A percentile compares a stretch with the other conserved stretches of the same genome.
phyloP scores from a whole-genome alignment of 2,888 invertebrate genomes.

The Latrodectus elegans region DNA sequence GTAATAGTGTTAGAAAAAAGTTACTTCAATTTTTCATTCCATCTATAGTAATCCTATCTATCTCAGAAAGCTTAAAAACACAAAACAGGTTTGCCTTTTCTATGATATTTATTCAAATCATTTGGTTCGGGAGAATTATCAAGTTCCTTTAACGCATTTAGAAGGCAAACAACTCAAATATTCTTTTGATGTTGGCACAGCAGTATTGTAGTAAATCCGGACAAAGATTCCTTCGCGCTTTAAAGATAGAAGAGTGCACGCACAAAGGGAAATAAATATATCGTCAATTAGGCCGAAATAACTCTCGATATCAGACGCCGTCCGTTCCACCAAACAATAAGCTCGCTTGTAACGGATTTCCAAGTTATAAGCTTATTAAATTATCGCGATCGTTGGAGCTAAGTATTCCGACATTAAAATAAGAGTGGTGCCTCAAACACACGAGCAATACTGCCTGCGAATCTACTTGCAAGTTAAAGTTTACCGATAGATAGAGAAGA shows the following conservation, averaged over 20 bases:
- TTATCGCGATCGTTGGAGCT: conserved; percentile 60
- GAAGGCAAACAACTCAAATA: conserved; percentile 30
- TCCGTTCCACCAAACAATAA: conserved; percentile 58
- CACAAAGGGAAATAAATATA: conserved; percentile 65
- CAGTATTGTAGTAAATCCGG: conserved; percentile 33
- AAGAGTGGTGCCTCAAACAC: conserved; percentile 31
- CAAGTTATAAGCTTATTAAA: conserved; percentile 68
- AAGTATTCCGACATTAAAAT: conserved; percentile 60
- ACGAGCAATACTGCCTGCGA: conserved; percentile 23
- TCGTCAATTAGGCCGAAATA: conserved; percentile 58
- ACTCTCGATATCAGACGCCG: conserved; percentile 34
- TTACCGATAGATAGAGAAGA: conserved; percentile 49
- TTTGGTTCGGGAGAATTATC: not conserved
- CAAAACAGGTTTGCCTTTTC: not conserved
- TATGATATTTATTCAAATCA: not conserved
- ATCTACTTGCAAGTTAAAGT: conserved; percentile 51
- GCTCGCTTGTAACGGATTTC: conserved; percentile 57
- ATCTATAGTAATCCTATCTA: too few relatives aligned
- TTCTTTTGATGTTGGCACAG: conserved; percentile 60
- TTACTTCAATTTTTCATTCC: too few relatives aligned
- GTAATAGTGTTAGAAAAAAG: too few relatives aligned
- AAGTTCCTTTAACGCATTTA: conserved; percentile 48
- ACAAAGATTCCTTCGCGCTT: conserved; percentile 32
- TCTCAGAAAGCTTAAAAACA: too few relatives aligned
- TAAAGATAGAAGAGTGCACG: conserved; percentile 38